Conservation (phyloP, 2,888 invertebrate species). For the Branchipolynoe longqiensis region DNA sequence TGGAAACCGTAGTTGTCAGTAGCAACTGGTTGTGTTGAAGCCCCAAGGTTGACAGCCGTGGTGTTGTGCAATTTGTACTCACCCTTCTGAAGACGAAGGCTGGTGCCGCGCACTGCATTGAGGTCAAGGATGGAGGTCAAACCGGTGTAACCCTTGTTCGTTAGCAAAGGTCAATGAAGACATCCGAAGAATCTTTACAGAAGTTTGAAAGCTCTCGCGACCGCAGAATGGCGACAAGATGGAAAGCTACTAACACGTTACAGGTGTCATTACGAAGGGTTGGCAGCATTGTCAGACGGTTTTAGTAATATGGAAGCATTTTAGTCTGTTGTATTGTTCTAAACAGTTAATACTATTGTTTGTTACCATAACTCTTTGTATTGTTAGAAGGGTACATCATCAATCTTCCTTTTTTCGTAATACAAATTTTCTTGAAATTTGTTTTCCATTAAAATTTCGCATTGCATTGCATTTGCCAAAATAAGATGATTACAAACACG, state of each 20-base stretch:
- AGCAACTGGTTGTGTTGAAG: constrained; percentile 50
- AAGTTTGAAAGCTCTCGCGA: background rate
- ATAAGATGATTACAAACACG: background rate
- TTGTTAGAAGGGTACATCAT: no score
- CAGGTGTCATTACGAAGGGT: background rate
- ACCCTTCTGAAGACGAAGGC: constrained; percentile 8
- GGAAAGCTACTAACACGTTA: background rate
- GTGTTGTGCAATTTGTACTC: constrained; percentile 46
- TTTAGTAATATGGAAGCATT: constrained; percentile 1
- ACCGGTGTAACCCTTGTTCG: constrained; percentile 1
- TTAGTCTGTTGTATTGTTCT: no score
- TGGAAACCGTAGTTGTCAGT: constrained; percentile 46
- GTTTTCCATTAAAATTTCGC: background rate
- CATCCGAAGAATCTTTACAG: background rate
- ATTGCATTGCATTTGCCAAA: constrained; percentile 13
- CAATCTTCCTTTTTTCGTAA: background rate
- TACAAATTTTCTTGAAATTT: background rate
- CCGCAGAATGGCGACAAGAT: background rate
- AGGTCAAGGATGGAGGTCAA: background rate
- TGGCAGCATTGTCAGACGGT: constrained; percentile 19
- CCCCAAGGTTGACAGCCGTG: background rate
- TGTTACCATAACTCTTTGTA: no score
- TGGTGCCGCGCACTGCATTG: constrained; percentile 2
- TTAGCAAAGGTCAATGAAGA: constrained; percentile 23
- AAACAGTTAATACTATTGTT: no score